phyloP scores from a whole-genome alignment of 2,888 invertebrate species.

The Nymphalis urticae region DNA sequence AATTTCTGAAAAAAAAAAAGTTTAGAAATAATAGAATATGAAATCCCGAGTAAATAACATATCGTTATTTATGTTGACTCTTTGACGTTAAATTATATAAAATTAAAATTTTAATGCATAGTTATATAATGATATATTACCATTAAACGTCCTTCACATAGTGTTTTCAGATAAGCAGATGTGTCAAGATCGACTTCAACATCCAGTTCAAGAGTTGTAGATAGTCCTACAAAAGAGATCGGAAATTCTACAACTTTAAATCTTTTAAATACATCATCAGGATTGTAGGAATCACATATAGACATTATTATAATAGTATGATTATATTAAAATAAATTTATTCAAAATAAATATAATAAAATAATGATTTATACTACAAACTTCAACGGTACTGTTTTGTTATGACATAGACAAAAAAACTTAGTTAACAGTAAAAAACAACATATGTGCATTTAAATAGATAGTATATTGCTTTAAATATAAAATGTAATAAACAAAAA shows the following conservation, averaged over 20 bases:
- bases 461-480: background rate
- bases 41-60: background rate
- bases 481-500: too few relatives aligned
- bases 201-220: conserved; percentile 55
- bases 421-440: background rate
- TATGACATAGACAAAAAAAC: background rate
- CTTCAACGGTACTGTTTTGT: background rate
- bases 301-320: conserved; percentile 37
- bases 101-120: background rate
- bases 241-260: conserved; percentile 71
- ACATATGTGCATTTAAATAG: background rate
- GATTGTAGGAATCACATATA: conserved; percentile 53
- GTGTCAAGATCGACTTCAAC: conserved; percentile 59
- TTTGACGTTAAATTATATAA: background rate
- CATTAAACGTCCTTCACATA: conserved; percentile 58
- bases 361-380: conserved; percentile 1
- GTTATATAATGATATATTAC: conserved; percentile 45
- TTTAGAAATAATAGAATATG: too few relatives aligned
- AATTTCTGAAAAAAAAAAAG: conserved; percentile 57
- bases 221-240: conserved; percentile 63
- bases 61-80: background rate
- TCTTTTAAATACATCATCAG: conserved; percentile 63
- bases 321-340: conserved; percentile 11
- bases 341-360: conserved; percentile 15
- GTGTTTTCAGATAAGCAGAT: conserved; percentile 68